These are phyloP conservation scores for Machaerirhynchus nigripectus DNA, from an alignment of 2,113 vertebrate species.

Conservation along the genomic window DNA sequence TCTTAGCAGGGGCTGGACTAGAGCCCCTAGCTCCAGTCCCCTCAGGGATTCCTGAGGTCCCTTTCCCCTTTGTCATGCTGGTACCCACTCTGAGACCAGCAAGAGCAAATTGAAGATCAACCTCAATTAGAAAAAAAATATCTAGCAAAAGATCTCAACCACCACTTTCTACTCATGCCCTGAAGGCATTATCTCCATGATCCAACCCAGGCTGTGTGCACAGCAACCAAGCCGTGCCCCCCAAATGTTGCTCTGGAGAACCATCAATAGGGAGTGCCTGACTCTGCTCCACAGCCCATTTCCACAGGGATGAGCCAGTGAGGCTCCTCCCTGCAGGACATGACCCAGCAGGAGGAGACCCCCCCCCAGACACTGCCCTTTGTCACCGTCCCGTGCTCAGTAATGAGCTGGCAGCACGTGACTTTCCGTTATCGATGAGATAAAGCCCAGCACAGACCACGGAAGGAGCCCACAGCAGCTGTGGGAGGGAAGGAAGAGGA, in stretches of 20 bases:
- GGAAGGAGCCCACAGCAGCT: background rate
- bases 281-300: background rate
- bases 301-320: background rate
- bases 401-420: background rate
- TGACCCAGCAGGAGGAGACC: fast-evolving
- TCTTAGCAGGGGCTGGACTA: background rate
- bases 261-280: fast-evolving
- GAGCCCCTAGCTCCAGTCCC: background rate
- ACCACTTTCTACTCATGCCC: background rate
- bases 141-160: background rate
- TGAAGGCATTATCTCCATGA: background rate
- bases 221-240: fast-evolving
- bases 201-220: background rate
- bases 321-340: background rate
- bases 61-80: background rate
- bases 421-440: background rate
- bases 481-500: background rate
- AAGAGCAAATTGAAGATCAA: background rate
- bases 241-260: background rate
- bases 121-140: background rate
- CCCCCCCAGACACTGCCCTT: background rate
- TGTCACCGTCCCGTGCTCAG: background rate
- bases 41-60: background rate
- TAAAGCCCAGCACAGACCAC: background rate
- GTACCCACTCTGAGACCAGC: fast-evolving